A percentile compares a stretch with the other conserved stretches of the same genome.
These are phyloP conservation scores for Holacanthus passer DNA, from an alignment of 2,113 vertebrate species.

Conservation along the genomic window DNA sequence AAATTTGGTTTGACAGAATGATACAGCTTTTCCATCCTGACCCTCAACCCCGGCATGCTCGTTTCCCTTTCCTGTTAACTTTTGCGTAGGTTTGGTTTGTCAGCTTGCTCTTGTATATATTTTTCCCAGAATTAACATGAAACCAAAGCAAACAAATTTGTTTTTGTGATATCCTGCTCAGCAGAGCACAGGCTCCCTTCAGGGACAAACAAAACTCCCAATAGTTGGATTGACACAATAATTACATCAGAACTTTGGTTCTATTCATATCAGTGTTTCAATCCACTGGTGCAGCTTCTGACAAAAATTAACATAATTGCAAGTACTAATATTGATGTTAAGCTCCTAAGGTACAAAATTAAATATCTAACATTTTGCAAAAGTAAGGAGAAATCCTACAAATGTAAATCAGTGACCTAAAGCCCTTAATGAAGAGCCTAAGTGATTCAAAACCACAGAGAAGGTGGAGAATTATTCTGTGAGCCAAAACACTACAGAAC, in stretches of 20 bases:
- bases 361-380: conserved; percentile 1
- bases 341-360: background rate
- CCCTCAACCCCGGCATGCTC: conserved; percentile 40
- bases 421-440: background rate
- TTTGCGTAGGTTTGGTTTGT: conserved; percentile 48
- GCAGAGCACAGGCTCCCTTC: conserved; percentile 10
- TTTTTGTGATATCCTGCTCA: conserved; percentile 30
- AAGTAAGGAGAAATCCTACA: conserved; percentile 36
- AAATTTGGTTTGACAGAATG: conserved; percentile 42
- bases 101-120: conserved; percentile 13
- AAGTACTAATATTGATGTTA: conserved; percentile 19
- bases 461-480: background rate
- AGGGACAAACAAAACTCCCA: conserved; percentile 29
- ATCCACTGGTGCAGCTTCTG: background rate
- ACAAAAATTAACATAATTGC: conserved; percentile 24
- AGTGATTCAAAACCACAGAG: background rate
- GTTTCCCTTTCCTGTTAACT: conserved; percentile 46
- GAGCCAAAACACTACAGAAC: background rate
- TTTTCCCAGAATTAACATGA: conserved; percentile 38
- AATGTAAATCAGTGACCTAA: conserved; percentile 42
- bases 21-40: conserved; percentile 55
- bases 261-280: conserved; percentile 1
- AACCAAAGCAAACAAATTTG: conserved; percentile 46
- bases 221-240: conserved; percentile 45
- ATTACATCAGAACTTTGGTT: conserved; percentile 35